Evolutionary conservation across 2,797 vertebrate species (phyloP).

Genomic region (Syngnathus rostellatus): DNA sequence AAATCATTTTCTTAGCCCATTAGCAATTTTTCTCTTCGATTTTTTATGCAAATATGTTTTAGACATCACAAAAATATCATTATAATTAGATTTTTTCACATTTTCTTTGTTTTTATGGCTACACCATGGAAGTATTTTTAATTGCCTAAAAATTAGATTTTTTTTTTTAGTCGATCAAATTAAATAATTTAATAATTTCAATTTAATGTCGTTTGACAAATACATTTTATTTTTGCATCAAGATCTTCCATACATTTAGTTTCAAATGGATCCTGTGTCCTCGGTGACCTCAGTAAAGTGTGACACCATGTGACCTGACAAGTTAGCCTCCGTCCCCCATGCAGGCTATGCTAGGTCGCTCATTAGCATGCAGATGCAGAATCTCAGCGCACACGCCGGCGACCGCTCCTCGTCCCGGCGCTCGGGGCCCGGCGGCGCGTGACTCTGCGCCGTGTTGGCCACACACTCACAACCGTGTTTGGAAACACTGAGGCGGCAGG

Average conservation of each 20-base stretch:
- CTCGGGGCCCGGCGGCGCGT: slow-evolving; percentile 39
- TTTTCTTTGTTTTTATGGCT: no score
- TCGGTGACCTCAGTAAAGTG: background rate
- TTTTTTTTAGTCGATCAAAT: no score
- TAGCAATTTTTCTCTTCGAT: no score
- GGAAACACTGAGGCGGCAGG: slow-evolving; percentile 56
- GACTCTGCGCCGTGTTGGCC: slow-evolving; percentile 62
- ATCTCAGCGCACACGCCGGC: slow-evolving; percentile 27
- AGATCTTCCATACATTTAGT: background rate
- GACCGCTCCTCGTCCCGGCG: slow-evolving; percentile 28
- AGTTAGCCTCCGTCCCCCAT: background rate
- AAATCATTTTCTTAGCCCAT: no score
- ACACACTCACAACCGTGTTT: slow-evolving; percentile 63
- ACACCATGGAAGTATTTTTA: no score
- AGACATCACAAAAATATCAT: no score
- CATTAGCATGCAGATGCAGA: slow-evolving; percentile 38
- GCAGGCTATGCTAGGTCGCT: slow-evolving; percentile 7
- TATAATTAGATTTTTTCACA: no score
- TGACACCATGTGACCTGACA: slow-evolving; percentile 12
- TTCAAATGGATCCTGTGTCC: background rate
- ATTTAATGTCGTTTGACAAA: background rate
- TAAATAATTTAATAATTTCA: no score
- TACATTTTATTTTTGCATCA: background rate
- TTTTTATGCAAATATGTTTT: no score
- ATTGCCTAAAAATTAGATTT: no score